phyloP scores from a whole-genome alignment of 1,140 invertebrate genomes.

The Belonocnema kinseyi region DNA sequence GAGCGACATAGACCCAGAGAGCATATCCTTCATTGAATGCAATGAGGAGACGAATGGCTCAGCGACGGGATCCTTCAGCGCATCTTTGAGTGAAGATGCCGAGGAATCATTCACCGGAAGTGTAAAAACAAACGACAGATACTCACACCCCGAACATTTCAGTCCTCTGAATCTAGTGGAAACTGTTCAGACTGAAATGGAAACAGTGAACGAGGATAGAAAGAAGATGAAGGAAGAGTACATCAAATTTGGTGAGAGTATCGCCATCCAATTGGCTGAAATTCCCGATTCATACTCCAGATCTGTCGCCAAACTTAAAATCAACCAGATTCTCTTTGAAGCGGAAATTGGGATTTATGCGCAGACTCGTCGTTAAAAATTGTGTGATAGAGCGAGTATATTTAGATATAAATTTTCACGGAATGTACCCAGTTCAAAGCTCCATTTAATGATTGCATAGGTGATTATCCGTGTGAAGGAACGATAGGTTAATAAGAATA shows the following conservation, averaged over 20 bases:
- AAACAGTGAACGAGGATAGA: conserved; percentile 19
- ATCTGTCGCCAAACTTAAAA: conserved; percentile 61
- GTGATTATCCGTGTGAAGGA: not conserved
- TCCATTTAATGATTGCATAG: not conserved
- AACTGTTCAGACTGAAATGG: conserved; percentile 33
- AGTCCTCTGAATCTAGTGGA: conserved; percentile 42
- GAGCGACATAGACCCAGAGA: conserved; percentile 62
- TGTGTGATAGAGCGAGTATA: not conserved
- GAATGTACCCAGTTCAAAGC: not conserved
- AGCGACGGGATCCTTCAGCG: conserved; percentile 55
- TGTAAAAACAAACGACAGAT: conserved; percentile 47
- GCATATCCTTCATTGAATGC: conserved; percentile 55
- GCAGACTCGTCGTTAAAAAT: conserved; percentile 53
- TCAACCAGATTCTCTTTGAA: conserved; percentile 63
- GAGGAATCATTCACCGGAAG: conserved; percentile 56
- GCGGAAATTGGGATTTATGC: conserved; percentile 63
- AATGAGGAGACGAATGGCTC: conserved; percentile 61
- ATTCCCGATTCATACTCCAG: conserved; percentile 64
- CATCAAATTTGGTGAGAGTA: conserved; percentile 61
- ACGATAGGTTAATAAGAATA: not conserved
- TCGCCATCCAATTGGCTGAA: conserved; percentile 58
- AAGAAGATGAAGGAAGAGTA: conserved; percentile 58
- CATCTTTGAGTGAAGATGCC: conserved; percentile 57
- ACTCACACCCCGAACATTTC: conserved; percentile 41
- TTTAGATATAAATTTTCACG: not conserved